Percentiles rank a stretch among this genome's conserved stretches.
Conservation (phyloP, 2,888 invertebrate species). For the Pterostichus niger region DNA sequence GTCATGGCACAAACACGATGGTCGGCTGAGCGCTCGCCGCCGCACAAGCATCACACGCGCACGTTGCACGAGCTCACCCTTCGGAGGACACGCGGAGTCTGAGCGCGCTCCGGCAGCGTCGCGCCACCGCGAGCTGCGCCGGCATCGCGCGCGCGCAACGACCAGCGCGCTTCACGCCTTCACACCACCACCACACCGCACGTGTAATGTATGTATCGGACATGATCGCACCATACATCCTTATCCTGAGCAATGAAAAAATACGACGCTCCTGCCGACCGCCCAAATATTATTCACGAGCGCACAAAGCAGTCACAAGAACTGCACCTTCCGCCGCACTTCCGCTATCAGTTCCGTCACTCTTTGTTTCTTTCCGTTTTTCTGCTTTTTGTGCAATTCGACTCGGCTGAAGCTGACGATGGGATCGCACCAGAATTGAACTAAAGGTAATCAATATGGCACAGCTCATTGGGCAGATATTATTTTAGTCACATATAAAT, state of each 20-base stretch:
- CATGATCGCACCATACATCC: constrained; percentile 49
- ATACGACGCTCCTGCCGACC: constrained; percentile 35
- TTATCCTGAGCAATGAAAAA: constrained; percentile 55
- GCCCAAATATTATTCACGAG: constrained; percentile 47
- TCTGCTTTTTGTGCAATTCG: constrained; percentile 62
- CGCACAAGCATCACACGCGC: constrained; percentile 72
- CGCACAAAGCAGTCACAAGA: neutral
- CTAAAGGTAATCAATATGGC: constrained; percentile 67
- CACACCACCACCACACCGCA: neutral
- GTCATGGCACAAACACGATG: constrained; percentile 64
- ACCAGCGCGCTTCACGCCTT: constrained; percentile 25
- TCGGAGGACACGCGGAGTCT: constrained; percentile 71
- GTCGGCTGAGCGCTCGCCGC: constrained; percentile 71
- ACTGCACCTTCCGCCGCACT: neutral
- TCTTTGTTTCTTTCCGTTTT: constrained; percentile 55
- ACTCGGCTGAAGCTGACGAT: constrained; percentile 48
- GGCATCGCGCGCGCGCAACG: constrained; percentile 50
- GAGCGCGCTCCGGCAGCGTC: constrained; percentile 65
- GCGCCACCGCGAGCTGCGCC: constrained; percentile 11
- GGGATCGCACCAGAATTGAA: constrained; percentile 45
- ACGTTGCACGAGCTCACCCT: constrained; percentile 69
- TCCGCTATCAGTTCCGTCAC: neutral
- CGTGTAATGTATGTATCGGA: constrained; percentile 51
- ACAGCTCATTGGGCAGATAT: constrained; percentile 70
- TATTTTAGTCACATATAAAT: constrained; percentile 71